These are phyloP conservation scores for Xestobium rufovillosum DNA, from an alignment of 2,888 invertebrate genomes.

Conservation along the genomic window DNA sequence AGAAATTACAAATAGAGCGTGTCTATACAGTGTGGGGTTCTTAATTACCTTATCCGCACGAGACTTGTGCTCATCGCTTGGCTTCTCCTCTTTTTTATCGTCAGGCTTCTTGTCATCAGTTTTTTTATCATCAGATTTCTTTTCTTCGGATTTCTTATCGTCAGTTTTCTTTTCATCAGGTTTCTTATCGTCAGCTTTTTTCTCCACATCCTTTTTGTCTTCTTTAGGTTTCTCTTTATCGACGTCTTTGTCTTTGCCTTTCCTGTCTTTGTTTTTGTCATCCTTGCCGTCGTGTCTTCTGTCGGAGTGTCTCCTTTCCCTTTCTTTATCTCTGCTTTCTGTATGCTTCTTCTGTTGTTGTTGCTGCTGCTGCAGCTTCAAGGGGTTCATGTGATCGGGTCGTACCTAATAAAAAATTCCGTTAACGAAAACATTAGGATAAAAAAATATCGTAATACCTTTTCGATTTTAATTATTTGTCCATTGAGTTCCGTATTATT, in stretches of 20 bases:
- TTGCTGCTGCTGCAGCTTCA: slow-evolving; percentile 22
- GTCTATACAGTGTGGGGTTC: slow-evolving; percentile 4
- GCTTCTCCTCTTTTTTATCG: slow-evolving; percentile 15
- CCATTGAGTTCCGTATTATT: slow-evolving; percentile 93
- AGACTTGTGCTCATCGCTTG: slow-evolving; percentile 20
- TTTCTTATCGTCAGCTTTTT: slow-evolving; percentile 19
- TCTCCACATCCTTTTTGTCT: slow-evolving; percentile 23
- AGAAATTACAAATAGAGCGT: slow-evolving; percentile 18
- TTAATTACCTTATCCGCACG: slow-evolving; percentile 11
- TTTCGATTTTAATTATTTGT: slow-evolving; percentile 89
- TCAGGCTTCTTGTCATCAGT: slow-evolving; percentile 15
- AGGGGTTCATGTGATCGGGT: slow-evolving; percentile 37
- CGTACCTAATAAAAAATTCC: slow-evolving; percentile 32
- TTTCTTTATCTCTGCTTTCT: slow-evolving; percentile 14
- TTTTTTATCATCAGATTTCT: slow-evolving; percentile 15
- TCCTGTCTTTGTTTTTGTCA: slow-evolving; percentile 9
- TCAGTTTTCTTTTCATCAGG: slow-evolving; percentile 21
- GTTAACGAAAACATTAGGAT: not conserved
- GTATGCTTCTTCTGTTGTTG: slow-evolving; percentile 14
- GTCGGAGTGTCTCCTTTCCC: slow-evolving; percentile 6
- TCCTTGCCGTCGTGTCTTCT: slow-evolving; percentile 11
- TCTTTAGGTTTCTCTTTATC: slow-evolving; percentile 24
- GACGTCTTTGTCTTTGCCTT: slow-evolving; percentile 14
- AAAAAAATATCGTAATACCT: slow-evolving; percentile 57
- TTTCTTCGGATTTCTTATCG: slow-evolving; percentile 20